These are phyloP conservation scores for Nannoperca obscura DNA, from an alignment of 2,797 vertebrate genomes.

Conservation along the genomic window DNA sequence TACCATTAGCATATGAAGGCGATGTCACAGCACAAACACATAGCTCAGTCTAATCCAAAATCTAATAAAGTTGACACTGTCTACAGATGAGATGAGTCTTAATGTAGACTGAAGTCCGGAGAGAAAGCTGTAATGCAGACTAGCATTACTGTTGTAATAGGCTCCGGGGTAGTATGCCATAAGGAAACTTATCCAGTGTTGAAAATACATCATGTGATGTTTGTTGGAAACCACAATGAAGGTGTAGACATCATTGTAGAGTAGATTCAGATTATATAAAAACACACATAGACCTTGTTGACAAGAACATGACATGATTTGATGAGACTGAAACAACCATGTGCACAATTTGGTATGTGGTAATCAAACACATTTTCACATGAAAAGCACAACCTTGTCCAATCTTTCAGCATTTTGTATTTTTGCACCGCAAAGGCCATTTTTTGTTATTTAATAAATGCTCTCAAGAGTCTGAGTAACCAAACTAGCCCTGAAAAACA, in stretches of 20 bases:
- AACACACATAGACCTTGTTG: conserved; percentile 8
- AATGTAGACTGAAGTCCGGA: too few species aligned
- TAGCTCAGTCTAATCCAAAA: too few species aligned
- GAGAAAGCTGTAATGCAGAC: not conserved
- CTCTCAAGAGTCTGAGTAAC: not conserved
- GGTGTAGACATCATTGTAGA: not conserved
- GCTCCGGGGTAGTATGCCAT: not conserved
- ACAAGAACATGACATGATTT: conserved; percentile 13
- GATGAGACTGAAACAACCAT: not conserved
- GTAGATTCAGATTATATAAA: not conserved
- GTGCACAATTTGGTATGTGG: not conserved
- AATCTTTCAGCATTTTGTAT: not conserved
- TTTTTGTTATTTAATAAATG: not conserved
- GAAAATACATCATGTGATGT: conserved; percentile 23
- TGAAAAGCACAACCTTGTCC: not conserved
- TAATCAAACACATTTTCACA: not conserved
- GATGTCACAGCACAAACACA: not conserved
- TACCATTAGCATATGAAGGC: not conserved
- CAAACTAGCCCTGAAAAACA: not conserved
- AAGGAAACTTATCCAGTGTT: not conserved
- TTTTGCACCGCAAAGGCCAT: not conserved
- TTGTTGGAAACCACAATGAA: conserved; percentile 16
- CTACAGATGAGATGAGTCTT: too few species aligned
- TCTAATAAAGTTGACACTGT: too few species aligned
- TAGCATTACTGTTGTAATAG: not conserved